Conservation (phyloP, 1,140 invertebrate species). For the Neodiprion virginianus region DNA sequence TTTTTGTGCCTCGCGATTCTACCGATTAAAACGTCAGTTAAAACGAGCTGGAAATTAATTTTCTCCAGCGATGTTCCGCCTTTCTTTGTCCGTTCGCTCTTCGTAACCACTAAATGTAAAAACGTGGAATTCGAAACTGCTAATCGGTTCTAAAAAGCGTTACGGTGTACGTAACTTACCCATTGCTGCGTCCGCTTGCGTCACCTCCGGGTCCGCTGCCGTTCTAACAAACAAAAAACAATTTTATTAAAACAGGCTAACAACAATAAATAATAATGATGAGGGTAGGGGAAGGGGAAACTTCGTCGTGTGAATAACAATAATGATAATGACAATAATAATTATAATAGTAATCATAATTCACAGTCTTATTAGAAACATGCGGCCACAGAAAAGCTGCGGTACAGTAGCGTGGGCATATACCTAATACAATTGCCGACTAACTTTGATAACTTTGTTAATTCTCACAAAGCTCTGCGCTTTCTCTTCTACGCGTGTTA, state of each 20-base stretch:
- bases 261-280: constrained; percentile 54
- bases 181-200: constrained; percentile 77
- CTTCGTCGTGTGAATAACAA: constrained; percentile 43
- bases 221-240: constrained; percentile 81
- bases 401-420: background rate
- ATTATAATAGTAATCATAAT: constrained; percentile 24
- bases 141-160: too few relatives aligned
- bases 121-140: background rate
- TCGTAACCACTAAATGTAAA: too few relatives aligned
- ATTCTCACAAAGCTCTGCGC: background rate
- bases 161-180: constrained; percentile 62
- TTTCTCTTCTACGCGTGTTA: background rate
- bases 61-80: too few relatives aligned
- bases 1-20: too few relatives aligned
- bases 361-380: constrained; percentile 25
- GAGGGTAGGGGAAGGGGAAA: constrained; percentile 43
- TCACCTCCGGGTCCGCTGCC: constrained; percentile 77
- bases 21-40: too few relatives aligned
- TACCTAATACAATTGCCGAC: background rate
- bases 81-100: too few relatives aligned
- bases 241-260: constrained; percentile 58
- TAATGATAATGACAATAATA: constrained; percentile 29
- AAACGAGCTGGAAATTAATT: too few relatives aligned
- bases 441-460: background rate
- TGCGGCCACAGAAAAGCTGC: constrained; percentile 20